Conservation (phyloP, 2,113 vertebrate species). For the Anguilla rostrata region DNA sequence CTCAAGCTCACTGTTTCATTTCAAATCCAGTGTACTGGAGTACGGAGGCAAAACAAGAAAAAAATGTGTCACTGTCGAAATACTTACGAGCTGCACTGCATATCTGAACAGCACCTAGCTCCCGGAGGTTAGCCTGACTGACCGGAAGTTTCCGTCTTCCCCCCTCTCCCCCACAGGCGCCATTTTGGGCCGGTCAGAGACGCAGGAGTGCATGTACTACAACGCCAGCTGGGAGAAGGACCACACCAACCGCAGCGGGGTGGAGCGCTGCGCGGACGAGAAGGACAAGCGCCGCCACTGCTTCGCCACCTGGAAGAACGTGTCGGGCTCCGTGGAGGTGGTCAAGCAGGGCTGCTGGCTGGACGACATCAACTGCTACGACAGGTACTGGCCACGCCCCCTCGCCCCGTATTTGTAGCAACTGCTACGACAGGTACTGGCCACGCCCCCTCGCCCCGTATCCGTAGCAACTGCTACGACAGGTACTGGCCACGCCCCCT, state of each 20-base stretch:
- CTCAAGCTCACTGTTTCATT: too few relatives aligned
- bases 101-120: neutral
- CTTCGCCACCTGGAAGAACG: constrained; percentile 97
- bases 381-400: constrained; percentile 73
- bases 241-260: constrained; percentile 89
- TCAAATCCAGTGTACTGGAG: too few relatives aligned
- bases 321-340: constrained; percentile 88
- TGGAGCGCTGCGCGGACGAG: constrained; percentile 87
- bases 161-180: constrained; percentile 73
- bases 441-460: too few relatives aligned
- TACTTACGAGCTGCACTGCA: neutral
- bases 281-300: constrained; percentile 94
- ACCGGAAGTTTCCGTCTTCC: constrained; percentile 2
- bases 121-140: neutral
- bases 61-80: too few relatives aligned
- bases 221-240: constrained; percentile 97
- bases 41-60: too few relatives aligned
- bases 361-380: constrained; percentile 97
- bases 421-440: too few relatives aligned
- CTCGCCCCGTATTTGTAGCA: too few relatives aligned
- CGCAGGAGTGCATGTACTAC: constrained; percentile 91
- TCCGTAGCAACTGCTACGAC: too few relatives aligned
- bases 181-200: constrained; percentile 95
- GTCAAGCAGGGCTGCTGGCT: constrained; percentile 98
- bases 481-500: too few relatives aligned